A percentile compares a stretch with the other conserved stretches of the same genome.
Conservation (phyloP, 2,113 vertebrate species). For the Gymnorhina tibicen region DNA sequence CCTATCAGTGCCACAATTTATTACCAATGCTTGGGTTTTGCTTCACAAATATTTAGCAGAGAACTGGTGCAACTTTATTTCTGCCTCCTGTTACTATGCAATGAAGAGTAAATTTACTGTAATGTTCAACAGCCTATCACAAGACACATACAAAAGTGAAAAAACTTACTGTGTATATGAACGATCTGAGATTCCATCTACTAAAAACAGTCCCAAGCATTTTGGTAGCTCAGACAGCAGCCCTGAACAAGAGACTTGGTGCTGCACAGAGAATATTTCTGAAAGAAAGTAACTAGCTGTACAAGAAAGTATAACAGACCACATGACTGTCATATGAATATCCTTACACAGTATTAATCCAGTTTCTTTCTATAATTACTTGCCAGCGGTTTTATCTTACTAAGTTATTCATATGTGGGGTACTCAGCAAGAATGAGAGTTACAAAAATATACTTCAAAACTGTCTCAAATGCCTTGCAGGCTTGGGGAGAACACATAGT, state of each 20-base stretch:
- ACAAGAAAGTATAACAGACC: conserved; percentile 5
- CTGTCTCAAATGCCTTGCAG: neutral
- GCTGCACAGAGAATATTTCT: neutral
- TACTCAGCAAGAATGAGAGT: neutral
- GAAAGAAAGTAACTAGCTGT: neutral
- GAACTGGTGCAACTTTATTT: neutral
- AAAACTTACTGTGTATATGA: conserved; percentile 33
- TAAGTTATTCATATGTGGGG: neutral
- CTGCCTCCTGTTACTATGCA: neutral
- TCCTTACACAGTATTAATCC: conserved; percentile 34
- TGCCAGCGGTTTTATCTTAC: neutral
- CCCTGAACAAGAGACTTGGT: neutral
- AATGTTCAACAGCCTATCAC: neutral
- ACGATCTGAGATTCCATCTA: neutral
- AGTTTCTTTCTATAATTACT: neutral
- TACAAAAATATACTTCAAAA: neutral
- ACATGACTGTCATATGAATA: conserved; percentile 60
- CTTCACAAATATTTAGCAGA: neutral
- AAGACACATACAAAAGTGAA: neutral
- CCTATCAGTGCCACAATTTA: neutral
- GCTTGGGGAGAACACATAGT: neutral
- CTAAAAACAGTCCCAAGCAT: conserved; percentile 21
- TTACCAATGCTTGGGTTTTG: neutral
- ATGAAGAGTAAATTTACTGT: neutral
- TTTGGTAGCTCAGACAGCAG: neutral